phyloP scores from a whole-genome alignment of 35 echinoderm and acorn worm genomes.

The Stichopus chloronotus region DNA sequence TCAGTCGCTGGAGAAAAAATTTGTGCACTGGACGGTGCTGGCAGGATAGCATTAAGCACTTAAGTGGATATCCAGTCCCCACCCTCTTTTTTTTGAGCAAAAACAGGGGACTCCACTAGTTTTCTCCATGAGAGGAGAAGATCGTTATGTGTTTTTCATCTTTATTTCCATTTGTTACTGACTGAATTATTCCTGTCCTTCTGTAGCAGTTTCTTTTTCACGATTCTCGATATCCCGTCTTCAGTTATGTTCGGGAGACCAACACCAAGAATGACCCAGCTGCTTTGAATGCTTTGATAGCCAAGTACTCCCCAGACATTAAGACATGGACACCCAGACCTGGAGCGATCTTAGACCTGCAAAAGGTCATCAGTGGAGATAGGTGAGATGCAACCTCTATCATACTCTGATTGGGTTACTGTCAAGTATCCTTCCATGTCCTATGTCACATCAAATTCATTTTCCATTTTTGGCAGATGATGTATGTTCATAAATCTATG shows the following conservation, averaged over 20 bases:
- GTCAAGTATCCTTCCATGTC: too few relatives aligned
- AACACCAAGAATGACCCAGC: conserved; percentile 89
- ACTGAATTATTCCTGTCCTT: too few relatives aligned
- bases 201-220: neutral
- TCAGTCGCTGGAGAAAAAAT: too few relatives aligned
- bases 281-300: conserved; percentile 78
- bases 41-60: too few relatives aligned
- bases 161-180: too few relatives aligned
- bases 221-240: neutral
- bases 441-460: neutral
- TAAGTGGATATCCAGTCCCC: too few relatives aligned
- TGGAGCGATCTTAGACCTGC: conserved; percentile 81
- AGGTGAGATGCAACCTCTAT: conserved; percentile 56
- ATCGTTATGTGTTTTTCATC: too few relatives aligned
- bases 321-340: conserved; percentile 94
- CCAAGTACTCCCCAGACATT: conserved; percentile 85
- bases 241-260: conserved; percentile 84
- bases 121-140: too few relatives aligned
- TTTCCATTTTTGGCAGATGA: neutral
- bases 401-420: neutral
- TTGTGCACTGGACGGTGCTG: too few relatives aligned
- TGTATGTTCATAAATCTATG: neutral
- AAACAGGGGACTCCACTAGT: too few relatives aligned
- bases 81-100: too few relatives aligned
- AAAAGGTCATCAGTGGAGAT: conserved; percentile 82